A percentile compares a stretch with the other conserved stretches of the same genome.
Evolutionary conservation across 2,797 vertebrate species (phyloP).

Genomic region (Chelon auratus): DNA sequence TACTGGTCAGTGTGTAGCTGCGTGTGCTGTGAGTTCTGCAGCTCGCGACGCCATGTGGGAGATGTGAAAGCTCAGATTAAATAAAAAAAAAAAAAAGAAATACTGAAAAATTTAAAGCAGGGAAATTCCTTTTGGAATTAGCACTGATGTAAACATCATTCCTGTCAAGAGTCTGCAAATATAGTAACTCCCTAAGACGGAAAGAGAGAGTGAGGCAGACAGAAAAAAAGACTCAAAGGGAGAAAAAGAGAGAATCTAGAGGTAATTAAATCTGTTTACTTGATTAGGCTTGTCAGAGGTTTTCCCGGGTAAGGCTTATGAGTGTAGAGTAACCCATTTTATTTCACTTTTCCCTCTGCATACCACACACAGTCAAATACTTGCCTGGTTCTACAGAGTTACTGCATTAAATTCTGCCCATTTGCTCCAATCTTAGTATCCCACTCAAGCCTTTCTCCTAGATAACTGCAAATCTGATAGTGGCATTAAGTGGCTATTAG

Average conservation of each 20-base stretch:
- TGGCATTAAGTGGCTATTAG: not conserved
- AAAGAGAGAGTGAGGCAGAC: not conserved
- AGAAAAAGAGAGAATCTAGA: conserved; percentile 2
- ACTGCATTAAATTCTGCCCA: not conserved
- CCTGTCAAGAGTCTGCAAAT: not conserved
- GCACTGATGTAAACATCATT: conserved; percentile 14
- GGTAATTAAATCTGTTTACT: conserved; percentile 25
- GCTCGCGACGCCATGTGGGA: conserved; percentile 15
- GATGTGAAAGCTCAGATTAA: conserved; percentile 1
- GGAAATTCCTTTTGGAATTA: conserved; percentile 21
- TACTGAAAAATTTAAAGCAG: not conserved
- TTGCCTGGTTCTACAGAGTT: not conserved
- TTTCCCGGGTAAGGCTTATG: too few relatives aligned
- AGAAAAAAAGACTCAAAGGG: not conserved
- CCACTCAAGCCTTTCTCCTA: not conserved
- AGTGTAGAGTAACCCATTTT: conserved; percentile 3
- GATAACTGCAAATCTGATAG: not conserved
- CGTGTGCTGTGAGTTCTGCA: conserved; percentile 5
- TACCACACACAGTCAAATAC: not conserved
- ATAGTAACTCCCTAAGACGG: not conserved
- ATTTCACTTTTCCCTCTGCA: conserved; percentile 1
- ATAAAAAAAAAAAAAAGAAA: conserved; percentile 1
- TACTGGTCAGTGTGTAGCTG: not conserved
- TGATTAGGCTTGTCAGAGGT: not conserved
- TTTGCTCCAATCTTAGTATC: not conserved